These are phyloP conservation scores for Venturia canescens DNA, from an alignment of 1,140 invertebrate species.

Conservation along the genomic window DNA sequence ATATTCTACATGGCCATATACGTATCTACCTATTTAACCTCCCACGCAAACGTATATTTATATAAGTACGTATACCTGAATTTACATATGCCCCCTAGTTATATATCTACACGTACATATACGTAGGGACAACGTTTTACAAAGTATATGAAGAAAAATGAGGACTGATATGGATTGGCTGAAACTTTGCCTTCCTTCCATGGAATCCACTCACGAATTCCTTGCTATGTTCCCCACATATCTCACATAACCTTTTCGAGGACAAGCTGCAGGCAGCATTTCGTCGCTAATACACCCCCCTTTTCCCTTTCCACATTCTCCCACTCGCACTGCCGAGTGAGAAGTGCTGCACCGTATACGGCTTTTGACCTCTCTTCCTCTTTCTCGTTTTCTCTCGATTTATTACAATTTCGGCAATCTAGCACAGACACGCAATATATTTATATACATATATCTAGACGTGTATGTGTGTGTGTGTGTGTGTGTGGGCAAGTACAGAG, in stretches of 20 bases:
- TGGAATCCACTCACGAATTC: constrained; percentile 36
- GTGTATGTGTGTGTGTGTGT: background rate
- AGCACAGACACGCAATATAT: background rate
- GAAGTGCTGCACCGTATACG: background rate
- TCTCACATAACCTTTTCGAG: background rate
- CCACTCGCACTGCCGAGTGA: background rate
- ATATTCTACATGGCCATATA: too few relatives aligned
- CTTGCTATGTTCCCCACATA: constrained; percentile 15
- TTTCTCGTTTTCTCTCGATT: constrained; percentile 2
- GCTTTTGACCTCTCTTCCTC: background rate
- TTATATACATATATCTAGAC: background rate
- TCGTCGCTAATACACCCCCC: constrained; percentile 31
- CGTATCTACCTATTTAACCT: background rate
- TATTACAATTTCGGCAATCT: constrained; percentile 27
- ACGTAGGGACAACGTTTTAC: constrained; percentile 8
- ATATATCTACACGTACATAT: background rate
- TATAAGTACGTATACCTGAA: background rate
- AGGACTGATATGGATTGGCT: constrained; percentile 8
- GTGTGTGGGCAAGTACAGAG: too few relatives aligned
- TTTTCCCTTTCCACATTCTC: background rate
- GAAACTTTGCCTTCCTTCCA: background rate
- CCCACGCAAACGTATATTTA: too few relatives aligned
- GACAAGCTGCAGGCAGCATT: background rate
- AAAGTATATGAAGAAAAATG: constrained; percentile 3
- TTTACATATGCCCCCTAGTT: background rate